Evolutionary conservation across 1,140 invertebrate species (phyloP).

Genomic region (Ladona fulva): DNA sequence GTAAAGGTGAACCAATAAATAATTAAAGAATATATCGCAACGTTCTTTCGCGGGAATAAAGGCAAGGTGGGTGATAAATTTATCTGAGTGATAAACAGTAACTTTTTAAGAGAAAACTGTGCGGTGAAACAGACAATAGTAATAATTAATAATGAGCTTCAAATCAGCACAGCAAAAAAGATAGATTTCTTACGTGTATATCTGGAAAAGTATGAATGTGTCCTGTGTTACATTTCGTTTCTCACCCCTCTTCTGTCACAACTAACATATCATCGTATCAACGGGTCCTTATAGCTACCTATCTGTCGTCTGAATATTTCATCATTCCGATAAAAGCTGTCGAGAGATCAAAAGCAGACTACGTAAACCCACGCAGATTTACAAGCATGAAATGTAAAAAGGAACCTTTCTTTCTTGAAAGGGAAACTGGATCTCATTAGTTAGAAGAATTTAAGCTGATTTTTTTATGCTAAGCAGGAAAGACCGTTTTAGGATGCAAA

Average conservation of each 20-base stretch:
- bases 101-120: not conserved
- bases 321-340: too few species aligned
- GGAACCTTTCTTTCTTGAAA: too few species aligned
- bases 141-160: not conserved
- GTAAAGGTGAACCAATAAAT: not conserved
- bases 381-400: too few species aligned
- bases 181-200: not conserved
- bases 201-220: not conserved
- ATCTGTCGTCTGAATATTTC: too few species aligned
- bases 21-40: not conserved
- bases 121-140: slow-evolving; percentile 4
- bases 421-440: too few species aligned
- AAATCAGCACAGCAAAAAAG: not conserved
- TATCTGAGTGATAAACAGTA: not conserved
- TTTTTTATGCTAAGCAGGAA: too few species aligned
- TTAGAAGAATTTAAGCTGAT: too few species aligned
- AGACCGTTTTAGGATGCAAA: too few species aligned
- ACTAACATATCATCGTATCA: not conserved
- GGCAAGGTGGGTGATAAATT: not conserved
- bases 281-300: not conserved
- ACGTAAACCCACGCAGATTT: too few species aligned
- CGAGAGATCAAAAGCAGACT: too few species aligned
- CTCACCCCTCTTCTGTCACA: not conserved
- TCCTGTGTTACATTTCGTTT: not conserved
- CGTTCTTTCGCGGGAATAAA: not conserved